These are phyloP conservation scores for Brachyalestes nurse DNA, from an alignment of 2,797 vertebrate species.

Conservation along the genomic window DNA sequence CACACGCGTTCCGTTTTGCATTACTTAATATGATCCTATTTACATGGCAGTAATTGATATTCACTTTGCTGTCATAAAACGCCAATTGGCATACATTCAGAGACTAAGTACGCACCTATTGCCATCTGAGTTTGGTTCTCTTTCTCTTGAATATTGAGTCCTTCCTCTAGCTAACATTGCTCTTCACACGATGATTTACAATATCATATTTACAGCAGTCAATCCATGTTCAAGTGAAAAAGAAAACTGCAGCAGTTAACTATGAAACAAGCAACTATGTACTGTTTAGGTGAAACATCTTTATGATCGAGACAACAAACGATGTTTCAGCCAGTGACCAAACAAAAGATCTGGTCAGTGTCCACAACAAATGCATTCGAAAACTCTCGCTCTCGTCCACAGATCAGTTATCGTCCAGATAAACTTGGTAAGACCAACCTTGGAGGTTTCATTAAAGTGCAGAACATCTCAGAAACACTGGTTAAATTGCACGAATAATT, in stretches of 20 bases:
- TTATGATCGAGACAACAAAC: constrained; percentile 21
- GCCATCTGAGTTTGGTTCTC: constrained; percentile 26
- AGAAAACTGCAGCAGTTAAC: constrained; percentile 50
- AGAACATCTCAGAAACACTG: constrained; percentile 55
- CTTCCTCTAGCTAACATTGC: constrained; percentile 6
- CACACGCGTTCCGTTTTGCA: constrained; percentile 64
- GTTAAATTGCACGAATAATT: constrained; percentile 43
- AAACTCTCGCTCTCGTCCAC: neutral
- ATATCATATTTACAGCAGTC: constrained; percentile 57
- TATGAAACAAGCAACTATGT: constrained; percentile 48
- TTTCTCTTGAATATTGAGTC: constrained; percentile 15
- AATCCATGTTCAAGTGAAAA: constrained; percentile 48
- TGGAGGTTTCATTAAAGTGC: constrained; percentile 52
- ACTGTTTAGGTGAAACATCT: constrained; percentile 40
- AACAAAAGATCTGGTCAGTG: constrained; percentile 16
- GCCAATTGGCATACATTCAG: constrained; percentile 83
- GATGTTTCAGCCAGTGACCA: constrained; percentile 11
- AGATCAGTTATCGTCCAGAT: neutral
- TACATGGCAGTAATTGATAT: constrained; percentile 82
- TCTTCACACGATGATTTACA: constrained; percentile 51
- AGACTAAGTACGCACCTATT: constrained; percentile 44
- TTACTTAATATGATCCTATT: constrained; percentile 71
- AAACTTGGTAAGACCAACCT: constrained; percentile 21
- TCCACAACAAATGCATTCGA: neutral
- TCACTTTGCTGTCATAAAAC: constrained; percentile 76